Conservation (phyloP, 2,797 vertebrate species). For the Taeniopygia guttata region DNA sequence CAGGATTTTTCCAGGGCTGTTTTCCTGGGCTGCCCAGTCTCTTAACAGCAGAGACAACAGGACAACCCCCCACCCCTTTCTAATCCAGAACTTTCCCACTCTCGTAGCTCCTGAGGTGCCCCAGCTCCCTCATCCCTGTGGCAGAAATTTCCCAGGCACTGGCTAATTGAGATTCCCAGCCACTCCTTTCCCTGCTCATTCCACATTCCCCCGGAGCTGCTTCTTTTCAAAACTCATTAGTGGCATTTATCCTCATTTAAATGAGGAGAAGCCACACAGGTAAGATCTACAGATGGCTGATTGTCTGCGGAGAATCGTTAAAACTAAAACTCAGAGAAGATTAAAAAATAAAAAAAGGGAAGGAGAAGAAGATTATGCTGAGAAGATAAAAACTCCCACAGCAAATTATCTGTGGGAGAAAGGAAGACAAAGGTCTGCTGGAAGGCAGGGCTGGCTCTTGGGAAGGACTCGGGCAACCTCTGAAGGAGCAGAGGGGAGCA, state of each 20-base stretch:
- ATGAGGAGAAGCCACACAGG: conserved; percentile 49
- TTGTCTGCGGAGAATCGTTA: conserved; percentile 43
- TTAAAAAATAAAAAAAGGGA: neutral
- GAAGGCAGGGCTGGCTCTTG: neutral
- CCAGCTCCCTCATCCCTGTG: neutral
- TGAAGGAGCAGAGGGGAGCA: neutral
- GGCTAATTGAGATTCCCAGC: conserved; percentile 17
- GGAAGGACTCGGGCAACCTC: neutral
- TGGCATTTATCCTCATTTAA: conserved; percentile 59
- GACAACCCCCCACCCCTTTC: rapidly evolving
- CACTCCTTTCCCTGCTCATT: conserved; percentile 27
- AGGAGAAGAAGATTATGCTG: neutral
- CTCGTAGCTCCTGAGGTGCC: rapidly evolving
- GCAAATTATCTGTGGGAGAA: neutral
- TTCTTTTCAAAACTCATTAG: conserved; percentile 64
- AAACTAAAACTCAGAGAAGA: conserved; percentile 17
- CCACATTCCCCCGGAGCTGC: neutral
- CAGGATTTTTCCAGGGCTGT: neutral
- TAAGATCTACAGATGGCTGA: conserved; percentile 50
- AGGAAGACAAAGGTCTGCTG: neutral
- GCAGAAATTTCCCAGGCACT: neutral
- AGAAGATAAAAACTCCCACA: neutral
- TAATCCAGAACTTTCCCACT: neutral
- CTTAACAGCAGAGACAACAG: neutral
- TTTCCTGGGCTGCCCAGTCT: neutral